Base-by-base conservation (phyloP, 1,140 invertebrate species). In the Teleopsis dalmanni region DNA sequence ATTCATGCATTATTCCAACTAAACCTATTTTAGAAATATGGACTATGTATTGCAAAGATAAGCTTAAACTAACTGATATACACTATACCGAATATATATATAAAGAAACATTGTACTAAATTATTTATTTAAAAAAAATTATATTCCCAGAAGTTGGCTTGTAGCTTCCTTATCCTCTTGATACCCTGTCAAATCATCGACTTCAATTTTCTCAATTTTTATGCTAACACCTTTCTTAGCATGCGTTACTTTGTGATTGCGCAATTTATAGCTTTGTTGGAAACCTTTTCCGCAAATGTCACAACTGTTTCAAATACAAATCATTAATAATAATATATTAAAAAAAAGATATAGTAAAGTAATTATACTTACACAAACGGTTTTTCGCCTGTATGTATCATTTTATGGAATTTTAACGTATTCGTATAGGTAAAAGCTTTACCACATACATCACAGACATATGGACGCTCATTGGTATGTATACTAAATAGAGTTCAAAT, bases 381-480 rank as follows among this genome's bases (percentile, higher is more conserved):
- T 43, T 68, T 68, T 23, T 68, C 65, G 3, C 65, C 65, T 1
- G 65, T 68, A 40, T 68, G 65, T 34, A 68, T 68, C 65, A 68
- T 68, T 42, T 67, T 68, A 47, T 68, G 65, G 52, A 67, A 65
- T 54, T 68, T 68, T 13, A 68, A 41, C 4, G 64, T 68, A 41
- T 68, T 65, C 2, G 64, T 76, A 59, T 78, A 77, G 11, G 77
- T 78, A 48, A 79, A 79, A n/a, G 76, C 76, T 56, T 78, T 79
- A 18, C 76, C 76, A 53, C 77, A 79, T 45, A 77, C 76, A 45
- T 69, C 68, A 56, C 77, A 79, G 51, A 77, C 77, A 54, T 78
- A 79, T 6, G 77, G 77, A 26, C 77, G 61, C 55, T 78, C 77
- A 48, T 79, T 78, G 16, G 77, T 78, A 55, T 79, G 77, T 43